Percentiles rank a stretch among this genome's conserved stretches.
phyloP scores from a whole-genome alignment of 2,797 vertebrate genomes.

The Schizothorax lantsangensis region DNA sequence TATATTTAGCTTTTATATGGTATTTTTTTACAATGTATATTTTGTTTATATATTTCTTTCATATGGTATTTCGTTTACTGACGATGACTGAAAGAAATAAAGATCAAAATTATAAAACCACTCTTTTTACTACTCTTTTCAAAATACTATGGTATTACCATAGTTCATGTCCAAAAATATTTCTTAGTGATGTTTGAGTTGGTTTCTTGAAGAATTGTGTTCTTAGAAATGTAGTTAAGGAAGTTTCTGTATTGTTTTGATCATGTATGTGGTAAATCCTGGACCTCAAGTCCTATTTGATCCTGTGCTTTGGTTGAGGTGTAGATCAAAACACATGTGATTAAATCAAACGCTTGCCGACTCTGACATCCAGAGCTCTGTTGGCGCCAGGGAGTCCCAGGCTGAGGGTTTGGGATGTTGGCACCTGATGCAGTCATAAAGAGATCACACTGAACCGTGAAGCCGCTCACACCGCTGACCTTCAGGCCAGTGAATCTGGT shows the following conservation, averaged over 20 bases:
- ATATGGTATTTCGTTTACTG: not conserved
- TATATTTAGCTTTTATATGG: not conserved
- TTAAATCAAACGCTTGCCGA: constrained; percentile 23
- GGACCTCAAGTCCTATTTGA: not conserved
- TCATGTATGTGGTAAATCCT: not conserved
- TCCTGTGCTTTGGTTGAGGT: not conserved
- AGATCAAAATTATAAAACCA: not conserved
- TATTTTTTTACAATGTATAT: not conserved
- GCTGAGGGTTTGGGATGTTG: constrained; percentile 35
- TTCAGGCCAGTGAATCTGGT: constrained; percentile 17
- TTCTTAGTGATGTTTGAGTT: not conserved
- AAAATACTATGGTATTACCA: not conserved
- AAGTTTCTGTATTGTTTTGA: not conserved
- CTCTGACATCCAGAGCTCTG: constrained; percentile 14
- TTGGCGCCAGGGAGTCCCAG: constrained; percentile 7
- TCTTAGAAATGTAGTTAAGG: not conserved
- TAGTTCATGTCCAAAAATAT: not conserved
- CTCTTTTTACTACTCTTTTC: not conserved
- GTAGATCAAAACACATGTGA: constrained; percentile 29
- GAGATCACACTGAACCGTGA: constrained; percentile 10
- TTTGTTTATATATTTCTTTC: not conserved
- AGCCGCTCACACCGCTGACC: constrained; percentile 33
- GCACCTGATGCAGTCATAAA: constrained; percentile 50
- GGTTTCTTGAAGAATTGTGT: not conserved
- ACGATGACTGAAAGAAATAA: not conserved